Conservation (phyloP, 2,888 invertebrate species). For the Acronicta leporina region DNA sequence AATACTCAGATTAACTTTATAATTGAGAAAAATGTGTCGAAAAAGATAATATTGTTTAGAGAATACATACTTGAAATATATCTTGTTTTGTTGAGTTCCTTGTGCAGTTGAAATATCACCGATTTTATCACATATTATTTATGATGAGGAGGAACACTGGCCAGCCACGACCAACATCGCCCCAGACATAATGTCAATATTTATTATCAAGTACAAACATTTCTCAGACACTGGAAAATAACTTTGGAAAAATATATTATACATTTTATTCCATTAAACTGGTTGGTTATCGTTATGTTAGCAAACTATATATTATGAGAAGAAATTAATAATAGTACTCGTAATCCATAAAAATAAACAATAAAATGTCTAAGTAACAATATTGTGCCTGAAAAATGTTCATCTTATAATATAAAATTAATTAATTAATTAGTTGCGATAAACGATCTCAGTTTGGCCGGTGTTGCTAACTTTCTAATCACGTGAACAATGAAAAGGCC, state of each 20-base stretch:
- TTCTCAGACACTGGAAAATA: slow-evolving; percentile 13
- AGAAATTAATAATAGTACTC: no score
- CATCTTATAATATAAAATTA: slow-evolving; percentile 7
- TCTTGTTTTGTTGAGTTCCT: slow-evolving; percentile 25
- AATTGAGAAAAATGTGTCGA: not conserved
- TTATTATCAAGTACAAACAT: slow-evolving; percentile 29
- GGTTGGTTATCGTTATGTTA: no score
- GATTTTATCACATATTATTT: slow-evolving; percentile 51
- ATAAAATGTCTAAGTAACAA: not conserved
- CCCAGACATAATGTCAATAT: slow-evolving; percentile 29
- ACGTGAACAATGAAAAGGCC: slow-evolving; percentile 61
- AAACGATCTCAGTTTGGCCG: slow-evolving; percentile 51
- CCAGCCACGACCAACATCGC: slow-evolving; percentile 26
- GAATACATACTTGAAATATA: slow-evolving; percentile 5
- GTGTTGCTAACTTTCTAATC: slow-evolving; percentile 62
- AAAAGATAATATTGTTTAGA: not conserved
- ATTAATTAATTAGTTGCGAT: slow-evolving; percentile 48
- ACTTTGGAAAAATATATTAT: not conserved
- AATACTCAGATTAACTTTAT: no score
- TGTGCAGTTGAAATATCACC: slow-evolving; percentile 27
- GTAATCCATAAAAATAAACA: not conserved
- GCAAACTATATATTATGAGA: no score
- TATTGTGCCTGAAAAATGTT: not conserved
- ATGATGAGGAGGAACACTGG: slow-evolving; percentile 39
- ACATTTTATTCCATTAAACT: not conserved